Conservation (phyloP, 2,797 vertebrate genomes). For the Lagorchestes hirsutus region DNA sequence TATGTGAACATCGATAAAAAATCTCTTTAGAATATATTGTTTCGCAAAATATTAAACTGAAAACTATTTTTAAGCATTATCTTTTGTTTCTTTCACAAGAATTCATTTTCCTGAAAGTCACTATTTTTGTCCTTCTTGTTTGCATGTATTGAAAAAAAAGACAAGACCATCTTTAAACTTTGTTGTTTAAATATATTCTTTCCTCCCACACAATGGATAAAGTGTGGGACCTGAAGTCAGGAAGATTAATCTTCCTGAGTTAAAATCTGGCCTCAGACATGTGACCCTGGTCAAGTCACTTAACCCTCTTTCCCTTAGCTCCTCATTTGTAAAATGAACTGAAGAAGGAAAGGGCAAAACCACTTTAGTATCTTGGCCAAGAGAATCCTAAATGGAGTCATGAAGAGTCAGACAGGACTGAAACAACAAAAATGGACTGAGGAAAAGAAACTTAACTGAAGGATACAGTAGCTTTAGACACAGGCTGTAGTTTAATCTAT, state of each 20-base stretch:
- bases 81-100: conserved; percentile 35
- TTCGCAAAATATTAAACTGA: conserved; percentile 59
- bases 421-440: not conserved
- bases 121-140: not conserved
- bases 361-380: not conserved
- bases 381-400: not conserved
- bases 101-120: conserved; percentile 28
- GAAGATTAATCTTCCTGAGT: not conserved
- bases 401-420: no score
- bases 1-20: conserved; percentile 58
- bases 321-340: not conserved
- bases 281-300: not conserved
- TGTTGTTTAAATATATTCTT: conserved; percentile 35
- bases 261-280: not conserved
- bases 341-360: not conserved
- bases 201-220: not conserved
- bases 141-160: not conserved
- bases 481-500: not conserved
- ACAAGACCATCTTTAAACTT: conserved; percentile 1
- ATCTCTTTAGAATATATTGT: conserved; percentile 43
- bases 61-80: conserved; percentile 37
- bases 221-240: not conserved
- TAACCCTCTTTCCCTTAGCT: not conserved
- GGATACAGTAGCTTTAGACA: not conserved
- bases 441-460: not conserved